Percentiles rank a stretch among this genome's conserved stretches.
Conservation (phyloP, 2,113 vertebrate species). For the Taxidea taxus region DNA sequence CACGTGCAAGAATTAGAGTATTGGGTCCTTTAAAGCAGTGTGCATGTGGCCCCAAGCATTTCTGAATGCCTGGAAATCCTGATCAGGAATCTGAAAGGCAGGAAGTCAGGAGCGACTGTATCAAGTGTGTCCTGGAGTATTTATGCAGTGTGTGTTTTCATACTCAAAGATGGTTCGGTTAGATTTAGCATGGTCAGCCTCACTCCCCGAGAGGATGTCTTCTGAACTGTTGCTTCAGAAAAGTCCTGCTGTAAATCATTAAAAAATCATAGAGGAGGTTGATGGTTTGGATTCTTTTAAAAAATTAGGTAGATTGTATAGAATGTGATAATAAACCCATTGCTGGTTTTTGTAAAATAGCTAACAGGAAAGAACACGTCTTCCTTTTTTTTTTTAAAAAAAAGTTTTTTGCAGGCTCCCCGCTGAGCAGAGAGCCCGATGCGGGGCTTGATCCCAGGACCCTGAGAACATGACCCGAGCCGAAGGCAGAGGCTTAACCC, state of each 20-base stretch:
- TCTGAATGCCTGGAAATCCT: slow-evolving; percentile 15
- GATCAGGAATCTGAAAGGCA: not conserved
- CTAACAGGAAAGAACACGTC: not conserved
- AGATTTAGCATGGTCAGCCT: not conserved
- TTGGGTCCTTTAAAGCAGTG: slow-evolving; percentile 5
- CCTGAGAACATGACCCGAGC: no score
- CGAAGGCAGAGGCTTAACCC: no score
- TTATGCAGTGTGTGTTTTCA: not conserved
- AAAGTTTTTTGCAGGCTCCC: no score
- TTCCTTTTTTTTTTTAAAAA: not conserved
- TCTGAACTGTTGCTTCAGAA: not conserved
- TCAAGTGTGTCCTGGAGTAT: not conserved
- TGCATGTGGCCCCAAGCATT: not conserved
- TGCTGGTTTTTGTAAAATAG: not conserved
- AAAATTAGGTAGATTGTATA: not conserved
- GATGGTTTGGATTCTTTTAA: not conserved
- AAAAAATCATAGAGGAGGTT: not conserved
- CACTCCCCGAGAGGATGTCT: not conserved
- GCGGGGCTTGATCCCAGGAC: no score
- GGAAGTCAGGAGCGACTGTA: not conserved
- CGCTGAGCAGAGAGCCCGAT: no score
- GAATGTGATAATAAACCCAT: not conserved
- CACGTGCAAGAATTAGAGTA: slow-evolving; percentile 30
- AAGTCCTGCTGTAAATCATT: slow-evolving; percentile 10
- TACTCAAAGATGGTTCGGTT: not conserved